A percentile compares a stretch with the other conserved stretches of the same genome.
phyloP scores from a whole-genome alignment of 2,113 vertebrate genomes.

The Machaerirhynchus nigripectus region DNA sequence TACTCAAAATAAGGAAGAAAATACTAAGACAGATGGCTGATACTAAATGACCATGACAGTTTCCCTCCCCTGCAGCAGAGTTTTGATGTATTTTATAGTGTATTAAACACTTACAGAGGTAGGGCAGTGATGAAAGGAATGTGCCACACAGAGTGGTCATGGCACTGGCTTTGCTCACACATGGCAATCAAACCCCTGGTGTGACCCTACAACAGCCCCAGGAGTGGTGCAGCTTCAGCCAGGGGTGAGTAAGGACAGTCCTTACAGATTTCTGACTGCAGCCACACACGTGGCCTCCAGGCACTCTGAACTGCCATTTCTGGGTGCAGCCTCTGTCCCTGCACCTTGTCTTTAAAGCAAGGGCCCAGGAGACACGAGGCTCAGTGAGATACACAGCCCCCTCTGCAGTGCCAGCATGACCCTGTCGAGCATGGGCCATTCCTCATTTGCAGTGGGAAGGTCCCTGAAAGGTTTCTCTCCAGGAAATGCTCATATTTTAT shows the following conservation, averaged over 20 bases:
- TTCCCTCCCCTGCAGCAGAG: not conserved
- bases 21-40: not conserved
- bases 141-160: not conserved
- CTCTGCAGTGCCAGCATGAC: not conserved
- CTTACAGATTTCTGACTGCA: fast-evolving
- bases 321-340: not conserved
- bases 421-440: not conserved
- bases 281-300: not conserved
- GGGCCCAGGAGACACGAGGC: not conserved
- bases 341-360: not conserved
- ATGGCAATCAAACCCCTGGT: not conserved
- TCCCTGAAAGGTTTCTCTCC: not conserved
- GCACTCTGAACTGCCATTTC: not conserved
- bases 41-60: not conserved
- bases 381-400: fast-evolving
- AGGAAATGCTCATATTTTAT: not conserved
- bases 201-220: not conserved
- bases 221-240: fast-evolving
- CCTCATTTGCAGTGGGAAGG: not conserved
- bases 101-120: not conserved
- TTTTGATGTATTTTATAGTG: not conserved
- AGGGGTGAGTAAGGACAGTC: not conserved
- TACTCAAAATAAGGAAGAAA: not conserved
- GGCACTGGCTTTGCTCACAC: not conserved
- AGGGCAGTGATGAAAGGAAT: not conserved